phyloP scores from a whole-genome alignment of 2,113 vertebrate species.

The Tenrec ecaudatus region DNA sequence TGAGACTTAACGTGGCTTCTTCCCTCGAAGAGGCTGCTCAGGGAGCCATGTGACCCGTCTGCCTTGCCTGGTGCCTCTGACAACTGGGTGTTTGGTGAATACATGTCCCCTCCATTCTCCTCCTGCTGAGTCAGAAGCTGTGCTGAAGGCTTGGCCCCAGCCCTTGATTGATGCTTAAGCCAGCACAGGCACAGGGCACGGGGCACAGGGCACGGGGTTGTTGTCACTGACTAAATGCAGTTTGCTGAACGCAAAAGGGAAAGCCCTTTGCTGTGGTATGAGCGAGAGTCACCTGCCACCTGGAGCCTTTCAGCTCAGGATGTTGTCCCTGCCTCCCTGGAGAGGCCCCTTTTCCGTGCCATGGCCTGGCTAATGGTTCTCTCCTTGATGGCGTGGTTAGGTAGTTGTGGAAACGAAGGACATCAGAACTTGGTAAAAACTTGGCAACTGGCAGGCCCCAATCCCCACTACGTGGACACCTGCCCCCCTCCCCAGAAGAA shows the following conservation, averaged over 20 bases:
- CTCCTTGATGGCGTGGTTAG: not conserved
- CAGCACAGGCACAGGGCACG: not conserved
- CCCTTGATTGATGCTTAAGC: not conserved
- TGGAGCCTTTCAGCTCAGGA: not conserved
- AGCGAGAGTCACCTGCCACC: not conserved
- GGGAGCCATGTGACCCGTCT: not conserved
- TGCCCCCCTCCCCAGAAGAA: too few species aligned
- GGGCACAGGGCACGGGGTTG: not conserved
- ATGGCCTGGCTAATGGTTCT: not conserved
- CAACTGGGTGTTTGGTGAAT: not conserved
- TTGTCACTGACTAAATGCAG: not conserved
- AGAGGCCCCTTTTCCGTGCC: not conserved
- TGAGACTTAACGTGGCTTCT: not conserved
- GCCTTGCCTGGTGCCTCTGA: not conserved
- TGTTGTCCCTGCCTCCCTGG: not conserved
- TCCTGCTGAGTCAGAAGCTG: conserved; percentile 52
- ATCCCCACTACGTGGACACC: too few species aligned
- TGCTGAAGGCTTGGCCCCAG: not conserved
- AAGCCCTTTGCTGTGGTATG: not conserved
- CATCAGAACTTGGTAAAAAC: not conserved
- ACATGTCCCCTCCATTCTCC: not conserved
- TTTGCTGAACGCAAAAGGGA: not conserved
- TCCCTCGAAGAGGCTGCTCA: not conserved
- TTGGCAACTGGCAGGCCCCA: too few species aligned
- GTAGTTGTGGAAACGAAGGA: not conserved